Percentiles rank a stretch among this genome's conserved stretches.
Conservation (phyloP, 2,888 invertebrate genomes). For the Labia minor region DNA sequence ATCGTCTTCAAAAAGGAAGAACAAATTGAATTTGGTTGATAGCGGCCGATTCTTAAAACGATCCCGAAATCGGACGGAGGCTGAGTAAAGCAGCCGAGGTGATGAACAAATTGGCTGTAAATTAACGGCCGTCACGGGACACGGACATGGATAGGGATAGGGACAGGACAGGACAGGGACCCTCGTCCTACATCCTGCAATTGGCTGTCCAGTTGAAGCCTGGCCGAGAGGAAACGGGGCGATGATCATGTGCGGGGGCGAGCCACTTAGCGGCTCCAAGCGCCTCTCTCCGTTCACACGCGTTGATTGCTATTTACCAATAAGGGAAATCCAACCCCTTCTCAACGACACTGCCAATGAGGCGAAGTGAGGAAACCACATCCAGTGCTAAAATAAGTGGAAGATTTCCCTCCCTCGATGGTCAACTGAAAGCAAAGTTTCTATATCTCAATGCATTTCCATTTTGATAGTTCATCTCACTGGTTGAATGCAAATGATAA, state of each 20-base stretch:
- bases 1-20: slow-evolving; percentile 2
- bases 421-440: too few species aligned
- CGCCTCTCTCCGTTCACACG: too few species aligned
- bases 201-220: background rate
- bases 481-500: too few species aligned
- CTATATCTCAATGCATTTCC: too few species aligned
- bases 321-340: too few species aligned
- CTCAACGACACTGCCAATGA: too few species aligned
- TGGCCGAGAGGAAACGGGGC: background rate
- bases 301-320: too few species aligned
- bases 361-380: too few species aligned
- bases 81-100: background rate
- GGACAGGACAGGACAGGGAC: slow-evolving; percentile 2
- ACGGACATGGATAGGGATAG: background rate
- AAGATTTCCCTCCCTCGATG: too few species aligned
- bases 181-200: background rate
- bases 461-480: too few species aligned
- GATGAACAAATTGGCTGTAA: slow-evolving; percentile 4
- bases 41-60: background rate
- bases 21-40: background rate
- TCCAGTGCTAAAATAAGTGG: too few species aligned
- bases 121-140: background rate
- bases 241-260: background rate
- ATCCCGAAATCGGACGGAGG: background rate
- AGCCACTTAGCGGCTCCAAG: background rate